Conservation (phyloP, 2,113 vertebrate species). For the Chloropsis cyanopogon region DNA sequence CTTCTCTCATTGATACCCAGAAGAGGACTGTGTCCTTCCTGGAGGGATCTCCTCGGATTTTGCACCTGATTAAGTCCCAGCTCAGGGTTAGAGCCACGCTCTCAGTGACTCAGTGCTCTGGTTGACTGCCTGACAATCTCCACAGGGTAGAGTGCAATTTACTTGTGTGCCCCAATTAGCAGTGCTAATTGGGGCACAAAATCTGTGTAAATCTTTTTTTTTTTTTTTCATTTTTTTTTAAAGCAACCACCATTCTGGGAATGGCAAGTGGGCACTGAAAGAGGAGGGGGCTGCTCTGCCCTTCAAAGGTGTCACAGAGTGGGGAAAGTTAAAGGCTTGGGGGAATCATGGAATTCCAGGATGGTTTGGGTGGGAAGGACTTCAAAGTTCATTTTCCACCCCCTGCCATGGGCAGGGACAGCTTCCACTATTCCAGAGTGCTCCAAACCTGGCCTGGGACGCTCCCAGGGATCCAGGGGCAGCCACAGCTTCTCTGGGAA, state of each 20-base stretch:
- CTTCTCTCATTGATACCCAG: constrained; percentile 20
- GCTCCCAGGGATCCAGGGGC: not conserved
- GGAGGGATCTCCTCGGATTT: constrained; percentile 70
- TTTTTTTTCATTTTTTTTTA: not conserved
- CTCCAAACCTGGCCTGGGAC: not conserved
- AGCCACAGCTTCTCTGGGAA: not conserved
- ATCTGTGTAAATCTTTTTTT: constrained; percentile 35
- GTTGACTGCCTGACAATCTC: constrained; percentile 78
- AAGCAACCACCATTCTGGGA: constrained; percentile 20
- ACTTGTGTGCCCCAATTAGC: constrained; percentile 82
- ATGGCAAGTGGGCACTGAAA: not conserved
- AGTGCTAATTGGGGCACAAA: constrained; percentile 84
- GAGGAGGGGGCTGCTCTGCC: not conserved
- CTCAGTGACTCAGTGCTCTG: constrained; percentile 76
- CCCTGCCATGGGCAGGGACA: not conserved
- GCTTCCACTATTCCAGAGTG: accelerated
- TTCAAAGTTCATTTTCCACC: not conserved
- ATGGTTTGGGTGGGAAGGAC: not conserved
- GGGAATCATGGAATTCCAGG: not conserved
- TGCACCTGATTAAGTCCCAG: constrained; percentile 76
- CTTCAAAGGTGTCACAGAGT: not conserved
- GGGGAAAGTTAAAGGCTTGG: not conserved
- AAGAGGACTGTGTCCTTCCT: constrained; percentile 70
- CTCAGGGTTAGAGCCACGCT: constrained; percentile 62
- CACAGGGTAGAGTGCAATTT: constrained; percentile 76